These are phyloP conservation scores for Hyles vespertilio DNA, from an alignment of 1,140 invertebrate genomes.

Conservation along the genomic window DNA sequence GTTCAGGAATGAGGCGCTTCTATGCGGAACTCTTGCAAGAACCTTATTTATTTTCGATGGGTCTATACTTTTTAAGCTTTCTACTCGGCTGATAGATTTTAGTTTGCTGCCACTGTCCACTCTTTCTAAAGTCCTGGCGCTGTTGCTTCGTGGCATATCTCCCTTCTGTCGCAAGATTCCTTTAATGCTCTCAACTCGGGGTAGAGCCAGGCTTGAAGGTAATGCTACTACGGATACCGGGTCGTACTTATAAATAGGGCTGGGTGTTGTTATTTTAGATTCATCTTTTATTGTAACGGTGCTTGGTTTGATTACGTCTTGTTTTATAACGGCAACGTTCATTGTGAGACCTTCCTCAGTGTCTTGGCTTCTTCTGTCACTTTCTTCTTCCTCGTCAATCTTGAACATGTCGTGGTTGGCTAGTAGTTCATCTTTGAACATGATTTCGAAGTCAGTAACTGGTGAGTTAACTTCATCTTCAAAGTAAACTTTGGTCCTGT, in stretches of 20 bases:
- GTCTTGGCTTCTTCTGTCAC: conserved; percentile 48
- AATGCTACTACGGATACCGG: conserved; percentile 45
- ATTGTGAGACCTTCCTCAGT: conserved; percentile 64
- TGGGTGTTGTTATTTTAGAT: conserved; percentile 53
- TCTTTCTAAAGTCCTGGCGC: conserved; percentile 53
- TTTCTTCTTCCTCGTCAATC: conserved; percentile 73
- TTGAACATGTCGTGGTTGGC: conserved; percentile 63
- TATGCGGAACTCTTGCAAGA: conserved; percentile 62
- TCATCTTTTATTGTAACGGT: conserved; percentile 64
- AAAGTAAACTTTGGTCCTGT: conserved; percentile 67
- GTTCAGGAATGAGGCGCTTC: conserved; percentile 71
- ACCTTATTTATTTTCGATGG: conserved; percentile 65
- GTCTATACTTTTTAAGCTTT: conserved; percentile 68
- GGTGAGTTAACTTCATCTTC: conserved; percentile 66
- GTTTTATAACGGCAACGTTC: conserved; percentile 58
- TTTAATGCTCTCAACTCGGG: conserved; percentile 65
- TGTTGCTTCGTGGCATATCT: conserved; percentile 48
- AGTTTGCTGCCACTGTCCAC: conserved; percentile 50
- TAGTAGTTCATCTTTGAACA: conserved; percentile 73
- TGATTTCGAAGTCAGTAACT: conserved; percentile 74
- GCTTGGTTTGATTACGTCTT: conserved; percentile 63
- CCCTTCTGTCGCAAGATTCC: conserved; percentile 50
- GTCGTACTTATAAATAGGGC: conserved; percentile 58
- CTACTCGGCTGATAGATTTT: conserved; percentile 58
- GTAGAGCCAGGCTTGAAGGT: conserved; percentile 51